These are phyloP conservation scores for Mustela nigripes DNA, from an alignment of 2,113 vertebrate genomes.

Conservation along the genomic window DNA sequence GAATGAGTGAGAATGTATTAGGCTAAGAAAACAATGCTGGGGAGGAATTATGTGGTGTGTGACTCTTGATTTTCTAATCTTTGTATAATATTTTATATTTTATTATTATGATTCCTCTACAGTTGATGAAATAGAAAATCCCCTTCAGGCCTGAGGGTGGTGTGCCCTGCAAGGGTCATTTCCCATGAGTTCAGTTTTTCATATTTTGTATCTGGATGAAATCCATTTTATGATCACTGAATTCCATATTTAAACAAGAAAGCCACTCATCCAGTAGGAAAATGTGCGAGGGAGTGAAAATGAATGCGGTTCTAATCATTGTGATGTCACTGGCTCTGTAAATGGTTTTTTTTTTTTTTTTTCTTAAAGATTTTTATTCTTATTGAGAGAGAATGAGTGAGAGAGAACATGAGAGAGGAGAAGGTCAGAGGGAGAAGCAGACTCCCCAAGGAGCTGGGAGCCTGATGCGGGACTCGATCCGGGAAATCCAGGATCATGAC, in stretches of 20 bases:
- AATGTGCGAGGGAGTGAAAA: slow-evolving; percentile 72
- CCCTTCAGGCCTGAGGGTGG: slow-evolving; percentile 73
- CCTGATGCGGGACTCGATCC: no score
- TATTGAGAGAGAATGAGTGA: no score
- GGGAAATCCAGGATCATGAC: no score
- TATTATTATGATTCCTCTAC: slow-evolving; percentile 65
- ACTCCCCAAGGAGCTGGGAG: no score
- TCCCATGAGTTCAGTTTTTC: slow-evolving; percentile 78
- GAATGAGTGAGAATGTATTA: not conserved
- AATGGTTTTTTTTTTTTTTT: slow-evolving; percentile 62
- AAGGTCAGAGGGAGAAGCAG: no score
- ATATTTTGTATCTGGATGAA: slow-evolving; percentile 73
- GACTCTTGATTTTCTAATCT: slow-evolving; percentile 40
- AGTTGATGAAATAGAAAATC: slow-evolving; percentile 78
- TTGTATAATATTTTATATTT: slow-evolving; percentile 56
- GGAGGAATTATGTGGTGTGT: not conserved
- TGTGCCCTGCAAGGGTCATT: slow-evolving; percentile 80
- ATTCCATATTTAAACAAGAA: slow-evolving; percentile 80
- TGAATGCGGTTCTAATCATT: slow-evolving; percentile 9
- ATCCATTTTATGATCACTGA: slow-evolving; percentile 80
- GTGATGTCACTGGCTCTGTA: slow-evolving; percentile 68
- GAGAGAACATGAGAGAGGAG: no score
- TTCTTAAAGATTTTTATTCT: no score
- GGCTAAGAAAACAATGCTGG: not conserved
- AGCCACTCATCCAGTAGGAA: slow-evolving; percentile 76